Conservation (phyloP, 2,113 vertebrate species). For the Pseudolaguvia tuberculata region DNA sequence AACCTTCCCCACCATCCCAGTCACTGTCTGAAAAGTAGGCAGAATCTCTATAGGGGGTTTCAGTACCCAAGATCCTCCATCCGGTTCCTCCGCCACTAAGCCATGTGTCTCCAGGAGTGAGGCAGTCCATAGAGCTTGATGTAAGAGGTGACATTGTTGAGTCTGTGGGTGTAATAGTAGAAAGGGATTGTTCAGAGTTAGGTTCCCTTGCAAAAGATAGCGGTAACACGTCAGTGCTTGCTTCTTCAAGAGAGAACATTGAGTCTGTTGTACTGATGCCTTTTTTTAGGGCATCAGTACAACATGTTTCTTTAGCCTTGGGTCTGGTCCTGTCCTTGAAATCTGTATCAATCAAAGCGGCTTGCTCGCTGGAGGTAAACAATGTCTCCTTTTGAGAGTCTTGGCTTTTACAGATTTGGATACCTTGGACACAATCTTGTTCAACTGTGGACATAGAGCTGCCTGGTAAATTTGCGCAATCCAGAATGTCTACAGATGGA, state of each 20-base stretch:
- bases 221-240: conserved; percentile 17
- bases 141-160: conserved; percentile 70
- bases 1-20: conserved; percentile 67
- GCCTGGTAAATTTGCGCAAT: conserved; percentile 11
- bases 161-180: conserved; percentile 68
- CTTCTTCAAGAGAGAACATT: conserved; percentile 26
- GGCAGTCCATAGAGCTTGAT: conserved; percentile 69
- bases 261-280: conserved; percentile 20
- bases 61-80: conserved; percentile 71
- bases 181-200: conserved; percentile 46
- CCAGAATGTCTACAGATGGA: conserved; percentile 16
- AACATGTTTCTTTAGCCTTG: conserved; percentile 23
- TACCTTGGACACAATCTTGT: conserved; percentile 1
- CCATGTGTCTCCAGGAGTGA: conserved; percentile 73
- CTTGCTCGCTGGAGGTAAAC: background rate
- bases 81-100: conserved; percentile 63
- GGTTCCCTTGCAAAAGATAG: conserved; percentile 41
- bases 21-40: conserved; percentile 82
- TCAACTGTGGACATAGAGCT: background rate
- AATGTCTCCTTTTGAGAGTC: conserved; percentile 19
- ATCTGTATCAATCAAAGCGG: conserved; percentile 3
- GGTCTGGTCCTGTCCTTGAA: background rate
- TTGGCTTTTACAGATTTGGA: conserved; percentile 9
- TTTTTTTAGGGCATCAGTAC: conserved; percentile 4
- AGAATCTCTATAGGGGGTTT: conserved; percentile 76